A percentile compares a stretch with the other conserved stretches of the same genome.
Conservation (phyloP, 2,888 invertebrate species). For the Agonopterix alstromeriana region DNA sequence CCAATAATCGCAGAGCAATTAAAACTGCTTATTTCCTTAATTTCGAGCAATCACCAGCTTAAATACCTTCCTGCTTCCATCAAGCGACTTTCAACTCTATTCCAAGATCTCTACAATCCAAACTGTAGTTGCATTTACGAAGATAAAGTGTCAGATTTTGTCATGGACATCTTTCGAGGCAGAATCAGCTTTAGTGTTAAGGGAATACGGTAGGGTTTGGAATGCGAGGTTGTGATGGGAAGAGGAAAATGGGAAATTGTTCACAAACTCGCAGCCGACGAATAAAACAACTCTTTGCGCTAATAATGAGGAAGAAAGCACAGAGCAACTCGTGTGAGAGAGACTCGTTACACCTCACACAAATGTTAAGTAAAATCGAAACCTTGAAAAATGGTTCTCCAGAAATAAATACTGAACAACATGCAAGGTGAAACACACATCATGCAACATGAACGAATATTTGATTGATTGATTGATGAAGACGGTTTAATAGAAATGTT, state of each 20-base stretch:
- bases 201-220: constrained; percentile 26
- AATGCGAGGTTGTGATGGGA: constrained; percentile 33
- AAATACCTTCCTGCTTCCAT: constrained; percentile 30
- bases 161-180: constrained; percentile 11
- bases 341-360: neutral
- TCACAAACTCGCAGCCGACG: constrained; percentile 61
- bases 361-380: too few relatives aligned
- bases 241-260: constrained; percentile 70
- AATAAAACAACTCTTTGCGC: constrained; percentile 74
- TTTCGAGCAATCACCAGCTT: constrained; percentile 58
- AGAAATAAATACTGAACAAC: too few relatives aligned
- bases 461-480: too few relatives aligned
- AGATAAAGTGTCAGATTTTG: constrained; percentile 24
- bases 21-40: constrained; percentile 73
- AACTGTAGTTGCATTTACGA: constrained; percentile 10
- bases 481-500: too few relatives aligned
- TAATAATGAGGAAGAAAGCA: constrained; percentile 65
- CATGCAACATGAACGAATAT: too few relatives aligned
- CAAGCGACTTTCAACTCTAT: constrained; percentile 18
- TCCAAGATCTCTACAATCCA: neutral
- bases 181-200: constrained; percentile 21
- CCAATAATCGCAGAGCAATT: constrained; percentile 58
- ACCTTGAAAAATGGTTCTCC: too few relatives aligned
- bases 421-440: too few relatives aligned
- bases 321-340: constrained; percentile 26